Base-by-base conservation (phyloP, 2,888 invertebrate genomes). In the Thymelicus lineola region DNA sequence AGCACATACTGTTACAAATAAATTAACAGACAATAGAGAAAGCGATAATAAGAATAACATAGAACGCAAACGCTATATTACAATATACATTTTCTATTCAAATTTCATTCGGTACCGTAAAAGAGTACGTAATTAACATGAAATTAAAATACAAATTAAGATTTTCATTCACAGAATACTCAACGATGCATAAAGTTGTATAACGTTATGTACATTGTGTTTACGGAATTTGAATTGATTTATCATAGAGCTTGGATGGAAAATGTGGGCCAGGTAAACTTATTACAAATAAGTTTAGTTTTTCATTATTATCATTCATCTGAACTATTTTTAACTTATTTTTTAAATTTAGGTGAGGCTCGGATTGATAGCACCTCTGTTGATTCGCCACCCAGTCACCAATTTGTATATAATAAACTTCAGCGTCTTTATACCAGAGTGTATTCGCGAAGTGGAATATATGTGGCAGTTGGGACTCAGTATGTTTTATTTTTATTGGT, bases 211-310 rank as follows among this genome's bases (percentile, higher is more conserved):
- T 95, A 96, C 42, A 95, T 96, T 71, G 97, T 97, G 4, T 96
- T 98, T 73, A 95, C 97, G 15, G 97, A 97, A 81, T 98, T 96
- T 80, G 98, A 98, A 87, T 94, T 97, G 79, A 95, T 97, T 71
- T 97, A 97, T 84, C 97, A 98, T 80, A 94, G 95, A 75, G 97
- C 97, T 0, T 98, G 98, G 98, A 95, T 92, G 73, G 95, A 96
- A 80, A 96, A 96, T 82, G 95, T 96, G 35, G 96, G 96, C 65
- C 95, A 97, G 89, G 96, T 97, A 82, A 75, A 20, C 45, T 55
- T 15, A 35, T 38, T 42, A 7, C 0, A 42, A 10, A 4, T 42
- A 12, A 42, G 3, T 12, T 10, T 12, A 12, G 5, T 42, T 0
- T 9, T 12, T 12, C 9, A 3, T 1, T 10, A 12, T 15, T 9